These are phyloP conservation scores for Coelopa frigida DNA, from an alignment of 1,140 invertebrate species.

Conservation along the genomic window DNA sequence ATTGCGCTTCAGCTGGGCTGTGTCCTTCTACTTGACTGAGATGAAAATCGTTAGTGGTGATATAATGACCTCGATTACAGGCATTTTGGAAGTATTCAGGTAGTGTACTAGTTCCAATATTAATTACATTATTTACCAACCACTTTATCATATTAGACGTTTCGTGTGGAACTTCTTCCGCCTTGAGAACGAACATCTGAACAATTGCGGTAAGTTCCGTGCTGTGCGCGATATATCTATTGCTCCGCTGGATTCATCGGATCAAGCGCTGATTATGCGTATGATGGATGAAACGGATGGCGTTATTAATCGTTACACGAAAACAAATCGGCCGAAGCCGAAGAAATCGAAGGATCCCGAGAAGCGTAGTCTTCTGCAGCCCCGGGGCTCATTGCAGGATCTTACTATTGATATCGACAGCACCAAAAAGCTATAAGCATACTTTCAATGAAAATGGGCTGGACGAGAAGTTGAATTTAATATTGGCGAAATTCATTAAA, in stretches of 20 bases:
- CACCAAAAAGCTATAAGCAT: conserved; percentile 40
- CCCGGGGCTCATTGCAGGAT: conserved; percentile 45
- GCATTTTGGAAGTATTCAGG: conserved; percentile 93
- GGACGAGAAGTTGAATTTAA: too few relatives aligned
- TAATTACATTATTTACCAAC: not conserved
- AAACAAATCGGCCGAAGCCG: conserved; percentile 46
- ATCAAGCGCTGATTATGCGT: conserved; percentile 80
- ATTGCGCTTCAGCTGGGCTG: conserved; percentile 85
- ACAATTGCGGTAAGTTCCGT: conserved; percentile 99
- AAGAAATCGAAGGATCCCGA: conserved; percentile 52
- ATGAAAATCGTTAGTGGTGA: conserved; percentile 72
- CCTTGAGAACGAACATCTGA: conserved; percentile 98
- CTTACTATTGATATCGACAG: conserved; percentile 44
- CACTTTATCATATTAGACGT: conserved; percentile 53
- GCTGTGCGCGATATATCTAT: conserved; percentile 98
- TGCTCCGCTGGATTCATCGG: conserved; percentile 88
- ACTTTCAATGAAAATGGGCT: too few relatives aligned
- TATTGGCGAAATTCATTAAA: too few relatives aligned
- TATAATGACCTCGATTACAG: conserved; percentile 80
- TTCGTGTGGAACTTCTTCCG: conserved; percentile 99
- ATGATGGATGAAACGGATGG: conserved; percentile 96
- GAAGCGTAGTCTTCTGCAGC: conserved; percentile 49
- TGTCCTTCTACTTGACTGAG: conserved; percentile 81
- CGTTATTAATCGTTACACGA: conserved; percentile 66
- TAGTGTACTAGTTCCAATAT: conserved; percentile 30